Base-by-base conservation (phyloP, 1,140 invertebrate species). In the Eriocheir sinensis region DNA sequence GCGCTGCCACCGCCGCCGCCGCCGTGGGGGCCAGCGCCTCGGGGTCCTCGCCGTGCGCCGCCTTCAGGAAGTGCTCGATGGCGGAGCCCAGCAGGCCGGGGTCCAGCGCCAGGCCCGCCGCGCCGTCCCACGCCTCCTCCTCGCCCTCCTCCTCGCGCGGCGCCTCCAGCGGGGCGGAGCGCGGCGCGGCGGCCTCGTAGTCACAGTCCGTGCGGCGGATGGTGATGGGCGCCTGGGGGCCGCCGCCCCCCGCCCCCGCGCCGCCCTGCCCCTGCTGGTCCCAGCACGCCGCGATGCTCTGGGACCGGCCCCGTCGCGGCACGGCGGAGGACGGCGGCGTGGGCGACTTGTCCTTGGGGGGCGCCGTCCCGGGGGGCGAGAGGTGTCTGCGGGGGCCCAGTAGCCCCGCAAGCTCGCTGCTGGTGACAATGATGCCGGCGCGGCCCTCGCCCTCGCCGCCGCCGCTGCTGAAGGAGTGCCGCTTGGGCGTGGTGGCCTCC, bases 171-270 rank as follows among this genome's bases (percentile, higher is more conserved):
- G 93, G n/a, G 32, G 85, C 85, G 36, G 53, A 32, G 27, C 81
- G 80, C 32, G 90, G 91, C 30, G 86, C 48, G 38, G 93, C 83
- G 15, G 95, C 93, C 40, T 93, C 60, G 91, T 95, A 91, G 48
- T 95, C 95, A 79, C 95, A 95, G 79, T 95, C 95, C 2, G 95
- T 95, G 32, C 93, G 93, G 21, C 95, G 90, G 60, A 95, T 95
- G n/a, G 94, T 95, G 38, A 95, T 95, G 72, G 94, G 93, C 40
- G 90, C 91, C 86, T 92, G 80, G 6, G 93, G 90, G 32, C 60
- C 93, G 34, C 89, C 86, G 3, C 27, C 41, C 6, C 72, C 91
- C 32, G 89, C 53, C 91, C 91, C 83, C 12, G 60, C 81, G 36
- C 92, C 53, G 0, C 79, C n/a, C 80, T 83, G 89, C 34, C 92